Evolutionary conservation across 2,888 invertebrate species (phyloP), one percentile per base, ranked within the genome.

Genomic region (Agrotis clavis): DNA sequence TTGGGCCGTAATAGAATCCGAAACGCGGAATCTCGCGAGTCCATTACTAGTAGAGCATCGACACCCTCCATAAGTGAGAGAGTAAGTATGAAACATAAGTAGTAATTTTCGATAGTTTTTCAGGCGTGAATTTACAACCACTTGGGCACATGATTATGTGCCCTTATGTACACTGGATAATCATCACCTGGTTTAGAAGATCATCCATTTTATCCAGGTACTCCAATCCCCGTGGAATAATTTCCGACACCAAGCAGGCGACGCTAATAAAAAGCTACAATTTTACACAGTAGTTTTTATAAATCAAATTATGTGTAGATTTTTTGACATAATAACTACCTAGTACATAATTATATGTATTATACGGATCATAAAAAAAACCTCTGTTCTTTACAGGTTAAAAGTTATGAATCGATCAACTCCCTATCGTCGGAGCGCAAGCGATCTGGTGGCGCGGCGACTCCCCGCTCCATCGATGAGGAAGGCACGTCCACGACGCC

Each of bases 331-430:
- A 35, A 7, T 41, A 41, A 1, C 1, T 41, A 11, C n/a, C n/a
- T n/a, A n/a, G n/a, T n/a, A n/a, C n/a, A n/a, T n/a, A n/a, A n/a
- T n/a, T n/a, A n/a, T n/a, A n/a, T n/a, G n/a, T n/a, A 41, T 41
- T 9, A 41, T 7, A 35, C 7, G 6, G 35, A 41, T 41, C 41
- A n/a, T 41, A 11, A 9, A 41, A 41, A 11, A 3, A 57, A 57
- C 35, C n/a, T 50, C 2, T 19, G 13, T 48, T 59, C 11, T 71
- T 65, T 66, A 41, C 81, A 97, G 97, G 97, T 97, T 63, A 97
- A 97, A 91, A 97, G 97, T 86, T 97, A 97, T 86, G 97, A 97
- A 90, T 97, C 97, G 25, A 97, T 97, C 54, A 97, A 97, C 76
- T 97, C 97, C 0, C 87, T 97, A 59, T 97, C 97, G 60, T 97